Evolutionary conservation across 2,797 vertebrate species (phyloP).

Genomic region (Nothura maculosa): DNA sequence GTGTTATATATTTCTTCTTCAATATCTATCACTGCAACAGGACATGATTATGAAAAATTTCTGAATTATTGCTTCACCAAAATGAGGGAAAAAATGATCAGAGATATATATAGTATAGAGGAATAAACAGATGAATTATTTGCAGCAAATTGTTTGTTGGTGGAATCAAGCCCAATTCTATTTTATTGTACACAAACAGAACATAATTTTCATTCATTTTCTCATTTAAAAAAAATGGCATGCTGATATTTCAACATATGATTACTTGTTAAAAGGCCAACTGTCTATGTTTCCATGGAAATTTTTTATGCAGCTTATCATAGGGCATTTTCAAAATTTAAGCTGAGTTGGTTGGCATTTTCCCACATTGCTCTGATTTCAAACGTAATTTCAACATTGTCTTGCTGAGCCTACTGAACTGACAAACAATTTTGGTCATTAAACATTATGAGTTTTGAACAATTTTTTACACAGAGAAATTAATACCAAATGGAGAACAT

Average conservation of each 20-base stretch:
- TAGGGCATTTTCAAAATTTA: constrained; percentile 26
- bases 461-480: background rate
- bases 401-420: background rate
- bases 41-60: background rate
- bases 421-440: background rate
- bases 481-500: background rate
- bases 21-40: background rate
- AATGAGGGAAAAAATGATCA: background rate
- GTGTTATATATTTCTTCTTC: constrained; percentile 18
- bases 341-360: background rate
- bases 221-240: background rate
- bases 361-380: background rate
- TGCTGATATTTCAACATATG: background rate
- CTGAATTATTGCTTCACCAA: background rate
- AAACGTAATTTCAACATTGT: background rate
- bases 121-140: background rate
- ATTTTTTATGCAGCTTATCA: constrained; percentile 20
- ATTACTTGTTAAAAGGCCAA: constrained; percentile 21
- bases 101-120: background rate
- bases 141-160: background rate
- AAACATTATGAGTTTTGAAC: background rate
- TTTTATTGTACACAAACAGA: background rate
- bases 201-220: background rate
- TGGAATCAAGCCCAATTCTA: background rate
- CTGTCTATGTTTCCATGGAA: constrained; percentile 47